Evolutionary conservation across 2,797 vertebrate species (phyloP).

Genomic region (Aphelocoma californica): DNA sequence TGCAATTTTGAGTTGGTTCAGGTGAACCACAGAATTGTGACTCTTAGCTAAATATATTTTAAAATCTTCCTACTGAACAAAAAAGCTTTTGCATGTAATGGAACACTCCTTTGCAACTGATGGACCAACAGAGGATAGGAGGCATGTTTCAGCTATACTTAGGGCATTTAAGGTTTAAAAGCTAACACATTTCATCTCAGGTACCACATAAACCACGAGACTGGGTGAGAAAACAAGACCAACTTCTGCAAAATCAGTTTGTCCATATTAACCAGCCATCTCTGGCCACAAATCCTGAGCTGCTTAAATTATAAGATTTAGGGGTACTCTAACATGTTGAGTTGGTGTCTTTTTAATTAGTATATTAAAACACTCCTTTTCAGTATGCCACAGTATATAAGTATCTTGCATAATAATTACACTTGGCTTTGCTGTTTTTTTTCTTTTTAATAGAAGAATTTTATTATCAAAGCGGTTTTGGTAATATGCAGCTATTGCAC

Average conservation of each 20-base stretch:
- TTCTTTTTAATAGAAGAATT: not conserved
- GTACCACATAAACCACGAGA: not conserved
- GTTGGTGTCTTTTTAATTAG: not conserved
- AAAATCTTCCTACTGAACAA: not conserved
- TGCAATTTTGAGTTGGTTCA: not conserved
- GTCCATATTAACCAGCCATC: not conserved
- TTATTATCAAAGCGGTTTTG: not conserved
- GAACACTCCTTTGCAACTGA: not conserved
- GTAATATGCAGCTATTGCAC: not conserved
- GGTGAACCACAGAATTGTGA: not conserved
- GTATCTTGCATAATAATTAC: not conserved
- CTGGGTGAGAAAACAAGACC: not conserved
- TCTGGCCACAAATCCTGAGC: not conserved
- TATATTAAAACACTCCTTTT: not conserved
- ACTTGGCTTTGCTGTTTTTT: not conserved
- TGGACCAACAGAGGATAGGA: not conserved
- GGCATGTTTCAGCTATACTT: not conserved
- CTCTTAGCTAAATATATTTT: not conserved
- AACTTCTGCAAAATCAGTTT: not conserved
- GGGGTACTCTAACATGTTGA: not conserved
- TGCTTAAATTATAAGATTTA: not conserved
- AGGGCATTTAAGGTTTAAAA: not conserved
- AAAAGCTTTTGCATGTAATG: constrained; percentile 1
- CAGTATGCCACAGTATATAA: not conserved
- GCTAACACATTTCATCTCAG: not conserved